phyloP scores from a whole-genome alignment of 2,797 vertebrate species.

The Nannoperca obscura region DNA sequence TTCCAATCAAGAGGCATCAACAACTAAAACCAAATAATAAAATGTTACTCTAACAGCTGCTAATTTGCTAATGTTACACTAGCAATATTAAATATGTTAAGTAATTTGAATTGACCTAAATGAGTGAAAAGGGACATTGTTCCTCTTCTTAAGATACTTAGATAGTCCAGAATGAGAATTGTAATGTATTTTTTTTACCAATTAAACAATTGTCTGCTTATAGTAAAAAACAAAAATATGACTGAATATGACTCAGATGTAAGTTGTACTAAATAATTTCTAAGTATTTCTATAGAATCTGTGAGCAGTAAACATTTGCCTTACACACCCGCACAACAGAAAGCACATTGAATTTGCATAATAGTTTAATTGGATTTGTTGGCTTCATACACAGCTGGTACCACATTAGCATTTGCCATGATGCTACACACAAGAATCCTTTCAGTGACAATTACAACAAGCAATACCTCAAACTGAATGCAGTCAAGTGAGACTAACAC shows the following conservation, averaged over 20 bases:
- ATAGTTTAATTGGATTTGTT: constrained; percentile 20
- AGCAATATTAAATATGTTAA: constrained; percentile 6
- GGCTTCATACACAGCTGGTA: constrained; percentile 43
- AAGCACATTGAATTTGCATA: constrained; percentile 29
- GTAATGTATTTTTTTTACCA: neutral
- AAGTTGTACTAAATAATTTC: neutral
- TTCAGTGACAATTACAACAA: constrained; percentile 41
- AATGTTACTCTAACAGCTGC: neutral
- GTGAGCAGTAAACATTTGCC: neutral
- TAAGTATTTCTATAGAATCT: neutral
- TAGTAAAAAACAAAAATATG: neutral
- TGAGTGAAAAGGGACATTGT: neutral
- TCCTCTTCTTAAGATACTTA: neutral
- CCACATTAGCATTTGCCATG: constrained; percentile 56
- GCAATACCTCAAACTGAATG: constrained; percentile 55
- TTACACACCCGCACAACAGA: neutral
- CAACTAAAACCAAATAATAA: constrained; percentile 2
- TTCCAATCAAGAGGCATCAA: constrained; percentile 9
- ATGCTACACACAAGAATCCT: constrained; percentile 37
- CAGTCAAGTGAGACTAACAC: constrained; percentile 58
- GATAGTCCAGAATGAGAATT: neutral
- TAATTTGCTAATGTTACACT: constrained; percentile 13
- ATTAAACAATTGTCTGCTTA: neutral
- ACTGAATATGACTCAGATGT: neutral
- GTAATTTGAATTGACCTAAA: constrained; percentile 14